Evolutionary conservation across 2,888 invertebrate species (phyloP), one percentile per base, ranked within the genome.

Genomic region (Cantharis nigra): DNA sequence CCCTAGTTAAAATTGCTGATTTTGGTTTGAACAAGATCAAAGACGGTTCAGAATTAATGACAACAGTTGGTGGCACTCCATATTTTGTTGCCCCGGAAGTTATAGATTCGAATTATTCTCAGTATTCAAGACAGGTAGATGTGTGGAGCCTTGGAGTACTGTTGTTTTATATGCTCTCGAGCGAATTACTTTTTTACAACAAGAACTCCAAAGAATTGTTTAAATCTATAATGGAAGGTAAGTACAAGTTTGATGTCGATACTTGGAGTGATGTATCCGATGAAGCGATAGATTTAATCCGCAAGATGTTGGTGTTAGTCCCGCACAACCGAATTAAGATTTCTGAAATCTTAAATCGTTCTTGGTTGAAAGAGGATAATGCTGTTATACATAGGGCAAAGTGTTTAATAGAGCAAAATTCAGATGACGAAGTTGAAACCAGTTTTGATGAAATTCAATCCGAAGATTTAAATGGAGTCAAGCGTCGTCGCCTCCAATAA

Each of bases 71-170:
- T 87, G 98, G 98, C 0, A 98, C 98, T 0, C 95, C 96, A 0
- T 90, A 93, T 73, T 98, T 97, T 87, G 92, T 96, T 63, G 98
- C 98, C 0, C 98, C 98, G 0, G 98, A 98, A 89, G 92, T 98
- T 64, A 88, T 97, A 1, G 91, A 92, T 71, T 90, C 91, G 30
- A 91, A 91, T 28, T 86, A 85, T 69, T 91, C 90, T 3, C 87
- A 91, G 18, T 96, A 96, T 83, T 94, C 93, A 0, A 91, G 91
- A 65, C 92, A 94, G 86, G 95, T 97, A 0, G 98, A 98, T 87
- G 92, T 97, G 14, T 98, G 98, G 98, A 97, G 97, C 86, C 88
- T 97, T 78, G 98, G 97, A 0, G 97, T 97, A 0, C 95, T 98
- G 75, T 90, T 97, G 11, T 98, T 83, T 80, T 87, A 84, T 71